These are phyloP conservation scores for Megalops atlanticus DNA, from an alignment of 2,113 vertebrate species.

Conservation along the genomic window DNA sequence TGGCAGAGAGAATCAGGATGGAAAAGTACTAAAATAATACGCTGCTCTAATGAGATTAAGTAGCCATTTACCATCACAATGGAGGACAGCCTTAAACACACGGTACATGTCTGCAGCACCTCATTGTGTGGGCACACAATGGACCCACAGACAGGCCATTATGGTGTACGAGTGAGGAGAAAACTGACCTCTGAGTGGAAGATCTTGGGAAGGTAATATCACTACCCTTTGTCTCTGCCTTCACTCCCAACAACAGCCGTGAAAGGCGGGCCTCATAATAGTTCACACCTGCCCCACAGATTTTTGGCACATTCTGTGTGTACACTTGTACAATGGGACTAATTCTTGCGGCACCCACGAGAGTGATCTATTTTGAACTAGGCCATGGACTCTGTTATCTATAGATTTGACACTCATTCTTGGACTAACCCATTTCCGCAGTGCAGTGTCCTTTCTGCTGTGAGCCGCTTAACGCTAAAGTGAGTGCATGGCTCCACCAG, in stretches of 20 bases:
- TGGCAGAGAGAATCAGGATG: background rate
- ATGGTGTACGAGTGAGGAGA: background rate
- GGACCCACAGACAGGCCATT: background rate
- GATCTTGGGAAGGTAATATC: background rate
- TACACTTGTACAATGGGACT: conserved; percentile 1
- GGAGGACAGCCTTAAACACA: background rate
- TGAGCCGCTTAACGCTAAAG: no score
- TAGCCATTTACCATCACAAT: background rate
- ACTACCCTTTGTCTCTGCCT: conserved; percentile 23
- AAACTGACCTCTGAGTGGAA: background rate
- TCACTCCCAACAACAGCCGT: conserved; percentile 31
- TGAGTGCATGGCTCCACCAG: no score
- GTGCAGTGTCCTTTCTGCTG: background rate
- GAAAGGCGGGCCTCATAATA: conserved; percentile 39
- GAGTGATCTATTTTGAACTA: conserved; percentile 28
- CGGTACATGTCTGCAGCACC: background rate
- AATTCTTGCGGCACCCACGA: background rate
- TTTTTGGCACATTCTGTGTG: background rate
- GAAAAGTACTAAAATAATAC: background rate
- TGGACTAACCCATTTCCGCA: conserved; percentile 23
- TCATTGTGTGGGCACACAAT: background rate
- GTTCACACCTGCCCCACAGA: conserved; percentile 25
- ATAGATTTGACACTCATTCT: conserved; percentile 18
- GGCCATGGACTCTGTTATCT: conserved; percentile 33
- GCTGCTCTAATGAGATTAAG: background rate